Percentiles rank a stretch among this genome's conserved stretches.
Conservation (phyloP, 2,113 vertebrate genomes). For the Chloropsis cyanopogon region DNA sequence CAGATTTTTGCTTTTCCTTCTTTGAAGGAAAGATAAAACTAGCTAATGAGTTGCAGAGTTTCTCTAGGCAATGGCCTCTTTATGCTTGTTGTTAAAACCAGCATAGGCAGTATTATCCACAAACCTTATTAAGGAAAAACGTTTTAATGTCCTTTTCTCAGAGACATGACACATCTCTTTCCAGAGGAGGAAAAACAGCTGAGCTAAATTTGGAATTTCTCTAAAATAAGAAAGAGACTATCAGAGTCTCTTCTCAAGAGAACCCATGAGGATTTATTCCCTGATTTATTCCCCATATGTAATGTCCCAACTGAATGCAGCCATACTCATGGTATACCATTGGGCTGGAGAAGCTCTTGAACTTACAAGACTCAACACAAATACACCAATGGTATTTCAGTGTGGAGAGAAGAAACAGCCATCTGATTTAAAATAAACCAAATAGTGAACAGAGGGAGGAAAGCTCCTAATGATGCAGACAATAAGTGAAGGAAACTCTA, state of each 20-base stretch:
- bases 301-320: background rate
- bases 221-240: background rate
- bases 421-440: background rate
- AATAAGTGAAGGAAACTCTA: background rate
- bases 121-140: background rate
- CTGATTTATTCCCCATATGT: background rate
- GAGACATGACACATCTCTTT: background rate
- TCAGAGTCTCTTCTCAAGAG: background rate
- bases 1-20: background rate
- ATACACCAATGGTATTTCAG: background rate
- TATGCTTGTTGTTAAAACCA: background rate
- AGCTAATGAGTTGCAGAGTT: background rate
- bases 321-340: background rate
- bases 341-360: background rate
- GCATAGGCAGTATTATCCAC: background rate
- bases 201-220: background rate
- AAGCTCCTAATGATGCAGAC: background rate
- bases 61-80: background rate
- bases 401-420: background rate
- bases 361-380: background rate
- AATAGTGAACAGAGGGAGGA: background rate
- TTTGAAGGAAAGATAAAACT: conserved; percentile 6
- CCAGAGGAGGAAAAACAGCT: background rate
- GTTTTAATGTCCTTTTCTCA: background rate
- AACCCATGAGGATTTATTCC: background rate